Percentiles rank a stretch among this genome's conserved stretches.
Conservation (phyloP, 2,797 vertebrate species). For the Danio kyathit region DNA sequence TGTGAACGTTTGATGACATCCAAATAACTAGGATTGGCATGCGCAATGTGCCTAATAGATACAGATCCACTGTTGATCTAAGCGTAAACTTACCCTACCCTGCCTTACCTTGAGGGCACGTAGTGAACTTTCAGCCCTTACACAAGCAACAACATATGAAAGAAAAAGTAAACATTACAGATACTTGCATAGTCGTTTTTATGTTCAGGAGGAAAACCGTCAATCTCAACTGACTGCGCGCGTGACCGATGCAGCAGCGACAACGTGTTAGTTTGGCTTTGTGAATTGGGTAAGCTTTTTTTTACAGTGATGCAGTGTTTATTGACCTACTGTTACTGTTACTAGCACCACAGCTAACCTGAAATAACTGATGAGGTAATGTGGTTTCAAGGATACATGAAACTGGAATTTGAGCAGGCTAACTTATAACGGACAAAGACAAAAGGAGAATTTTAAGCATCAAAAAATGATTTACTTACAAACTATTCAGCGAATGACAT, state of each 20-base stretch:
- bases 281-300: conserved; percentile 17
- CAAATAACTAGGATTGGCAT: background rate
- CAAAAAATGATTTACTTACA: too few species aligned
- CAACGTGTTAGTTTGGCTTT: conserved; percentile 13
- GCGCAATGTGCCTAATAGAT: background rate
- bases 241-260: background rate
- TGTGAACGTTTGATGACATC: background rate
- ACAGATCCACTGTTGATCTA: conserved; percentile 1
- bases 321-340: background rate
- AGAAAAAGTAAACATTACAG: conserved; percentile 10
- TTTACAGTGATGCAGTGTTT: background rate
- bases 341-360: background rate
- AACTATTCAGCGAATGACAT: too few species aligned
- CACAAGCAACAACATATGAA: background rate
- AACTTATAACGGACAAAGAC: too few species aligned
- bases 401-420: background rate
- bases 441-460: too few species aligned
- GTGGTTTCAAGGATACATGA: background rate
- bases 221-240: background rate
- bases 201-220: too few species aligned
- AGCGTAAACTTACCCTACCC: background rate
- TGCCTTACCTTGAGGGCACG: background rate
- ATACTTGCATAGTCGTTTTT: background rate
- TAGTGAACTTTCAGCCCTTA: background rate
- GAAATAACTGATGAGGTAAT: background rate